Evolutionary conservation across 1,140 invertebrate species (phyloP).

Genomic region (Acarapis woodi): DNA sequence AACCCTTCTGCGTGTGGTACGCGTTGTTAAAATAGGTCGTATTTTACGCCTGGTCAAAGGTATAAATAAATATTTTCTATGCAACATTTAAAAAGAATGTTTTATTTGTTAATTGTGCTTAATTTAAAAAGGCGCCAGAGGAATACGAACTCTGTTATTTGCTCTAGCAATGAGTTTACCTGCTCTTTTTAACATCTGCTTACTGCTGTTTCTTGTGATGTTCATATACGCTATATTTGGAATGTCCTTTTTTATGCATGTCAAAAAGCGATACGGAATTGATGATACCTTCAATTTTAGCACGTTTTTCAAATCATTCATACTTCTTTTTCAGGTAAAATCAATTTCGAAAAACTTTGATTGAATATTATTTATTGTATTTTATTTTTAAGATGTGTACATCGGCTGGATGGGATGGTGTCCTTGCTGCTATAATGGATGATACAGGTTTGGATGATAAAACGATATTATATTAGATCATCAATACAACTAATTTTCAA

Average conservation of each 20-base stretch:
- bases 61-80: no score
- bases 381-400: no score
- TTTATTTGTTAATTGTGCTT: no score
- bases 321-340: conserved; percentile 85
- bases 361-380: no score
- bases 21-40: conserved; percentile 87
- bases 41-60: conserved; percentile 75
- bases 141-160: conserved; percentile 82
- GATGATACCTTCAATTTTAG: conserved; percentile 95
- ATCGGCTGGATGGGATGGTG: conserved; percentile 85
- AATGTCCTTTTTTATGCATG: conserved; percentile 98
- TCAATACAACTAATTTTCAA: not conserved
- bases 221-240: conserved; percentile 98
- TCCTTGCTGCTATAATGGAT: conserved; percentile 80
- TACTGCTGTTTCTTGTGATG: conserved; percentile 89
- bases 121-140: conserved; percentile 90
- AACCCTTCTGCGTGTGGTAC: conserved; percentile 76
- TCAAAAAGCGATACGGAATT: conserved; percentile 56
- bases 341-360: no score
- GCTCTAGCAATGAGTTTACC: conserved; percentile 91
- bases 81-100: no score
- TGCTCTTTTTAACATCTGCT: conserved; percentile 91
- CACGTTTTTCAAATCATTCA: conserved; percentile 93
- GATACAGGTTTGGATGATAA: conserved; percentile 83
- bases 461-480: conserved; percentile 22